Base-by-base conservation (phyloP, 2,113 vertebrate species). In the Phalacrocorax brasilianus region DNA sequence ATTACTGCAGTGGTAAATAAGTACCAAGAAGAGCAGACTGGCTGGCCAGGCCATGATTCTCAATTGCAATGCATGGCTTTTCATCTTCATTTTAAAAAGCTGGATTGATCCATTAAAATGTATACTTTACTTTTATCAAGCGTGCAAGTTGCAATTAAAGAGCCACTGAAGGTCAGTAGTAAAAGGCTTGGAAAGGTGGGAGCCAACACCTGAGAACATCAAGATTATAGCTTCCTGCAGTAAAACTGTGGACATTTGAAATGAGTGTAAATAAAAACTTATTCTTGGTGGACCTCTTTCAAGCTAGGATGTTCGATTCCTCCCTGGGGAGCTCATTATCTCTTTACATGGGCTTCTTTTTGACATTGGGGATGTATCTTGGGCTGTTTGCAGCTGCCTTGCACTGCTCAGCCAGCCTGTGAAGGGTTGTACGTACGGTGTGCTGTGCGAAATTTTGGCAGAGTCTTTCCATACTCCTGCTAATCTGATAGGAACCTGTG, bases 241-340 rank as follows among this genome's bases (percentile, higher is more conserved):
- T 49, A 88, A 82, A 91, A 73, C 76, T 40, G 70, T 76, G 84
- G 74, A 67, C 62, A 13, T 94, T 76, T 76, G 65, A 88, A 94
- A 88, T 2, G 32, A 85, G 42, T 10, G 71, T 96, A 96, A 97
- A 95, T 95, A 95, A 92, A 92, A 95, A 89, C 58, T 73, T 91
- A 33, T 47, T 91, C 84, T 94, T 91, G 88, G 70, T 0, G 3
- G 93, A 72, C 79, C 73, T 91, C 68, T 91, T 93, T 95, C 78
- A 88, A 88, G 88, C 44, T 14, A 4, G 61, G 78, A 28, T 86
- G 91, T 80, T 95, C 4, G 5, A 71, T 76, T 91, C 80, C 56
- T 93, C 95, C 70, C 89, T 28, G 32, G 93, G 72, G 89, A 93
- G 1, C 87, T 96, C 91, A 91, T 94, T 97, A 95, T 87, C 91